Evolutionary conservation across 2,797 vertebrate genomes (phyloP), one percentile per base, ranked within the genome.

Genomic region (Anguilla marmorata): DNA sequence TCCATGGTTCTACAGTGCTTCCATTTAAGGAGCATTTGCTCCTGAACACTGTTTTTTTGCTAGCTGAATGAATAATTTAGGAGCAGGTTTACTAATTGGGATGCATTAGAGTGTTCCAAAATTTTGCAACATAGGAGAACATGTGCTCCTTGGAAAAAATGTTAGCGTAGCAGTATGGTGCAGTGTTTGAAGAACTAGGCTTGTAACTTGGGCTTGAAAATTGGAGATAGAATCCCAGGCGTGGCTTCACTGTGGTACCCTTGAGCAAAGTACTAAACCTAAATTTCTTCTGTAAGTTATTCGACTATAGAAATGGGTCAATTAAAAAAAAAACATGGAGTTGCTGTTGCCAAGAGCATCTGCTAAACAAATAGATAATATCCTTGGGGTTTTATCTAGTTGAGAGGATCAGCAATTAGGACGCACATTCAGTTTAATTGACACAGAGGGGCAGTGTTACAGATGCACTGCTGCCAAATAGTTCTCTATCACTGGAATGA

Each of bases 361-460:
- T 66, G 63, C n/a, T 66, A 66, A 66, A 7, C 63, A 24, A 66
- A 66, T 66, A n/a, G 21, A 66, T 8, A 24, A 27, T 27, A 66
- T 27, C 63, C 63, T 66, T 27, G 5, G 63, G 63, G 63, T 66
- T 66, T 66, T 66, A 66, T 66, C 4, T 66, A n/a, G 63, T 24
- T 27, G 63, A 66, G 21, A n/a, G 63, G 63, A 66, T 66, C 21
- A 9, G 63, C 63, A 66, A 12, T 66, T 66, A 66, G n/a, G n/a
- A 66, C 63, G n/a, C n/a, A 27, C 63, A 66, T n/a, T n/a, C 63
- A n/a, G 24, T 66, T 66, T 66, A 66, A 66, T 66, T 66, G 21
- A n/a, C 63, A 66, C 63, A 66, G 63, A n/a, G 63, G 63, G 63
- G 63, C 63, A n/a, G 63, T 66, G 63, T 27, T 66, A 66, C 63